Conservation (phyloP, 2,113 vertebrate species). For the Crocuta crocuta region DNA sequence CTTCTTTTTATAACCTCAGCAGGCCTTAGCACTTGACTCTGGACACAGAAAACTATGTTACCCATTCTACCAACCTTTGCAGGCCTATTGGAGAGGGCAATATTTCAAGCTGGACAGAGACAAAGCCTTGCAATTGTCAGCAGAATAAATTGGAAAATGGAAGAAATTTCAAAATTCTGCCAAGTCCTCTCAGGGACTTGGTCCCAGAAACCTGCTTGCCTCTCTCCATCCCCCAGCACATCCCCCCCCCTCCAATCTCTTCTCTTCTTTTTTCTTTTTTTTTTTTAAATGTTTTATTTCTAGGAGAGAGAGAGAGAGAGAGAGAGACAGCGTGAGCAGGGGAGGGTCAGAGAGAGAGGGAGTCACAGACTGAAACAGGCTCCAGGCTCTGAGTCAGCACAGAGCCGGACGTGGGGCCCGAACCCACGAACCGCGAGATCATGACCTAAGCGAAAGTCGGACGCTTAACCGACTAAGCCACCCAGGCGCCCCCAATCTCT, state of each 20-base stretch:
- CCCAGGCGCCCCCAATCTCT: neutral
- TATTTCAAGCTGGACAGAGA: neutral
- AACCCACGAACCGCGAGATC: too few species aligned
- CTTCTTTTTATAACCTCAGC: neutral
- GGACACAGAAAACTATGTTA: conserved; percentile 4
- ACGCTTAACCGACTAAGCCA: too few species aligned
- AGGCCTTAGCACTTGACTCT: neutral
- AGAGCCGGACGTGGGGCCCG: too few species aligned
- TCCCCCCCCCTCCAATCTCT: neutral
- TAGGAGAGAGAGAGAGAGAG: too few species aligned
- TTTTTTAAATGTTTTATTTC: too few species aligned
- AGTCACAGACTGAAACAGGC: too few species aligned
- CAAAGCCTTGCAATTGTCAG: neutral
- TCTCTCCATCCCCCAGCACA: neutral
- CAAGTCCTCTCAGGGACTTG: neutral
- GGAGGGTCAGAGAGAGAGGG: too few species aligned
- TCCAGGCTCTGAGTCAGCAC: too few species aligned
- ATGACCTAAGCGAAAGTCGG: too few species aligned
- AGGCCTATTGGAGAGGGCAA: neutral
- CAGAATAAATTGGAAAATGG: conserved; percentile 22
- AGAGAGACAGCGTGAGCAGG: too few species aligned
- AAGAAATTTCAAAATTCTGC: conserved; percentile 49
- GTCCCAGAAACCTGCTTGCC: neutral
- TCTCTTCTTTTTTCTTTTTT: neutral
- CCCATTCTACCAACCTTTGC: neutral